A percentile compares a stretch with the other conserved stretches of the same genome.
These are phyloP conservation scores for Penaeus chinensis DNA, from an alignment of 1,140 invertebrate species.

Conservation along the genomic window DNA sequence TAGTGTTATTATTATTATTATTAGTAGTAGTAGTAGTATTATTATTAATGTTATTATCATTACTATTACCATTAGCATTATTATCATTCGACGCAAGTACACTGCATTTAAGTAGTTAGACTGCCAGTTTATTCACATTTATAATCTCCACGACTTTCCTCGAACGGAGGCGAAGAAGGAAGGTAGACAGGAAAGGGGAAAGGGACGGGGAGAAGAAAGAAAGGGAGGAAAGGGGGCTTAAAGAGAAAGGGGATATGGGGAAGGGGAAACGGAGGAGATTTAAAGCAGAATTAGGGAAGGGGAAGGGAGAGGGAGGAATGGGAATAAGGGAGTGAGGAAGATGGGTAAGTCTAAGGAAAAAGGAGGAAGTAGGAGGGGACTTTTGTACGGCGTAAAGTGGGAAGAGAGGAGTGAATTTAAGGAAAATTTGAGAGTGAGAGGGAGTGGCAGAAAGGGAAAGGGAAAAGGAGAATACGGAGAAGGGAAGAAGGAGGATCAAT, in stretches of 20 bases:
- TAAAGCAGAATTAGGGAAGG: neutral
- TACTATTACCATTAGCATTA: no score
- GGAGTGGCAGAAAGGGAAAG: constrained; percentile 1
- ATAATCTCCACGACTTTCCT: no score
- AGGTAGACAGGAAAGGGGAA: neutral
- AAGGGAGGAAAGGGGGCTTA: neutral
- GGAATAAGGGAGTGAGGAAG: no score
- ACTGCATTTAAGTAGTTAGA: no score
- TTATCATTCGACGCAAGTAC: no score
- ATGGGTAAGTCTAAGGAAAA: neutral
- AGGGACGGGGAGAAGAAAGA: neutral
- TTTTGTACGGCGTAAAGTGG: no score
- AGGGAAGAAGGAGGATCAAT: neutral
- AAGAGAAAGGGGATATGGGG: neutral
- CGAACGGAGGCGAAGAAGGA: no score
- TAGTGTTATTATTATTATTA: neutral
- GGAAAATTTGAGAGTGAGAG: neutral
- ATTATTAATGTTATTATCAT: constrained; percentile 7
- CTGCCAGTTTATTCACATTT: no score
- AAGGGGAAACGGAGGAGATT: neutral
- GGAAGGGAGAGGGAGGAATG: neutral
- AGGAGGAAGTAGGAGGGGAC: neutral
- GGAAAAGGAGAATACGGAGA: neutral
- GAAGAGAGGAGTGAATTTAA: neutral
- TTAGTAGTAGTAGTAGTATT: neutral